Conservation (phyloP, 92 coral and sea anemone species). For the Phenganax subtilis region DNA sequence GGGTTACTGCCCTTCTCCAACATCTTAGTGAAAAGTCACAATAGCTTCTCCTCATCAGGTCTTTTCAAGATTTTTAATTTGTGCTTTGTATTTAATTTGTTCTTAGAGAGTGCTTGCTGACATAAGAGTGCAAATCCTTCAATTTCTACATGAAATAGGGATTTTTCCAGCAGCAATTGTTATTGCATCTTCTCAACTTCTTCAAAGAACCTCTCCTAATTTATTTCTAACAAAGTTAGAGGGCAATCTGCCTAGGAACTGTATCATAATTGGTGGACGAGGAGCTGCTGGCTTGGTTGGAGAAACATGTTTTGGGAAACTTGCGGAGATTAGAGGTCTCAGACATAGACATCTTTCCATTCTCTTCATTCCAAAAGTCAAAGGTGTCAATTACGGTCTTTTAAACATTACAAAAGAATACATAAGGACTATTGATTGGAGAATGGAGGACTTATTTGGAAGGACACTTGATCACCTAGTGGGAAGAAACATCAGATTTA, state of each 20-base stretch:
- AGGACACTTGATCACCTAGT: conserved; percentile 65
- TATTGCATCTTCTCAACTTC: conserved; percentile 44
- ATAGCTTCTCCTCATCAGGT: no score
- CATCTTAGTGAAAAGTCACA: no score
- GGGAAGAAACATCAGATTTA: conserved; percentile 67
- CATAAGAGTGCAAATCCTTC: conserved; percentile 40
- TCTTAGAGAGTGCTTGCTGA: not conserved
- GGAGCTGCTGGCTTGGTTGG: conserved; percentile 77
- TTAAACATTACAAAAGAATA: conserved; percentile 76
- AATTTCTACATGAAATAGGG: conserved; percentile 65
- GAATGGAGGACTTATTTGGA: conserved; percentile 68
- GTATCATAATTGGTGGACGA: conserved; percentile 66
- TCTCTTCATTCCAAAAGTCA: conserved; percentile 78
- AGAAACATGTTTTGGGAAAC: conserved; percentile 54
- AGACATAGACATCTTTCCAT: conserved; percentile 63
- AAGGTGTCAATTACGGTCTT: conserved; percentile 62
- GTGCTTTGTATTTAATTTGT: not conserved
- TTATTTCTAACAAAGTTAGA: conserved; percentile 59
- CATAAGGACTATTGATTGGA: conserved; percentile 59
- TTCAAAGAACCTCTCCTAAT: conserved; percentile 62
- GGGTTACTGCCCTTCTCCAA: no score
- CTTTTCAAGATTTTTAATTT: no score
- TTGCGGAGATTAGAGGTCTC: conserved; percentile 58
- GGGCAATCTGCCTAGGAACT: conserved; percentile 59
- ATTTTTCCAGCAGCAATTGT: conserved; percentile 77